Evolutionary conservation across 2,113 vertebrate species (phyloP).

Genomic region (Aix galericulata): DNA sequence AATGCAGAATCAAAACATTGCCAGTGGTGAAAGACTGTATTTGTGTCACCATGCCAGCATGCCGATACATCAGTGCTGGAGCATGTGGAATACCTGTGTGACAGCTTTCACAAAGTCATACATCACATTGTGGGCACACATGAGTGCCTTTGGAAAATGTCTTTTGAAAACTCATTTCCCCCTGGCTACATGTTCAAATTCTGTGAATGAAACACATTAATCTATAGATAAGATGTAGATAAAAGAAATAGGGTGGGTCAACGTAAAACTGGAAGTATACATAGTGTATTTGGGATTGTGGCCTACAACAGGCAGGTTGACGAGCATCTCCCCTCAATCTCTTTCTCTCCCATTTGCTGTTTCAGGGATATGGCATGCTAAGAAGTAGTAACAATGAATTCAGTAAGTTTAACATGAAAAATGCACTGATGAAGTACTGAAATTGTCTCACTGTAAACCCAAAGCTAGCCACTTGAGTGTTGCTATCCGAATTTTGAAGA

Average conservation of each 20-base stretch:
- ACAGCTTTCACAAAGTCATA: slow-evolving; percentile 58
- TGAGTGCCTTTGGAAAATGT: not conserved
- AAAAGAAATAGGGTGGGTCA: not conserved
- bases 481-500: not conserved
- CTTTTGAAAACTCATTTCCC: slow-evolving; percentile 6
- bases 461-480: not conserved
- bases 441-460: not conserved
- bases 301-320: not conserved
- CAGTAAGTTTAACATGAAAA: not conserved
- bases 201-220: not conserved
- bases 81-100: slow-evolving; percentile 23
- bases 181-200: not conserved
- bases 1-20: slow-evolving; percentile 49
- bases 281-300: not conserved
- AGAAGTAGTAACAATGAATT: not conserved
- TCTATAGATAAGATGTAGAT: not conserved
- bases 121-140: not conserved
- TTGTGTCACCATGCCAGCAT: slow-evolving; percentile 11
- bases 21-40: slow-evolving; percentile 11
- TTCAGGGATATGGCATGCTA: not conserved
- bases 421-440: not conserved
- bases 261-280: not conserved
- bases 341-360: not conserved
- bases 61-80: slow-evolving; percentile 33
- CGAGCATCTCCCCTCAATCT: not conserved